Evolutionary conservation across 2,113 vertebrate genomes (phyloP), one percentile per base, ranked within the genome.

Genomic region (Triplophysa siluroides): DNA sequence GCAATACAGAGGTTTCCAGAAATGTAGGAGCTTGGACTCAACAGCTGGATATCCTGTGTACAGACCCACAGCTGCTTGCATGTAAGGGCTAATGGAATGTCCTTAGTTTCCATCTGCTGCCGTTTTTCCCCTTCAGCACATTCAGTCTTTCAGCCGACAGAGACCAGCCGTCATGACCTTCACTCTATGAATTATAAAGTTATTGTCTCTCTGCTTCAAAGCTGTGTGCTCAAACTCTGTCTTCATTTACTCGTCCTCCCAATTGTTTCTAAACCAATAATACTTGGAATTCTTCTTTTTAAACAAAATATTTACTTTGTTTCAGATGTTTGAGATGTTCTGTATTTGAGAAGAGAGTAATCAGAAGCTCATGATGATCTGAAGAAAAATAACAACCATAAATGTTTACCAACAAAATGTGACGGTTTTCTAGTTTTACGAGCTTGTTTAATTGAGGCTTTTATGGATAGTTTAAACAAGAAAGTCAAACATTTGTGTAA

Each of bases 11-110:
- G 43, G 19, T 85, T 87, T 84, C 81, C 62, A 80, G 75, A 83
- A 80, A 18, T 13, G 14, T 76, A 60, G 77, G 73, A 76, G 78
- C 33, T 76, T 50, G 54, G 76, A 23, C 71, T 68, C 76, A 76
- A 67, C 85, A 79, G 78, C 67, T 58, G 50, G 65, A 75, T 77
- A 83, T 83, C 70, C 79, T 78, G 73, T 54, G 50, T 81, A 68
- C 23, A 62, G 58, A 80, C 76, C 80, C 79, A 82, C 83, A 85
- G 79, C 84, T 88, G 85, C 77, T 81, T 75, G 79, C 76, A 65
- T 80, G 56, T 52, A 66, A 29, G 63, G 24, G 47, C 76, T 33
- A 76, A 76, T 67, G 33, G 63, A 83, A 84, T 76, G 74, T 76
- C 50, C 19, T 21, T 65, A 54, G 45, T 66, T 54, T 50, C n/a